Base-by-base conservation (phyloP, 23 tunicate species). In the Halocynthia roretzi region DNA sequence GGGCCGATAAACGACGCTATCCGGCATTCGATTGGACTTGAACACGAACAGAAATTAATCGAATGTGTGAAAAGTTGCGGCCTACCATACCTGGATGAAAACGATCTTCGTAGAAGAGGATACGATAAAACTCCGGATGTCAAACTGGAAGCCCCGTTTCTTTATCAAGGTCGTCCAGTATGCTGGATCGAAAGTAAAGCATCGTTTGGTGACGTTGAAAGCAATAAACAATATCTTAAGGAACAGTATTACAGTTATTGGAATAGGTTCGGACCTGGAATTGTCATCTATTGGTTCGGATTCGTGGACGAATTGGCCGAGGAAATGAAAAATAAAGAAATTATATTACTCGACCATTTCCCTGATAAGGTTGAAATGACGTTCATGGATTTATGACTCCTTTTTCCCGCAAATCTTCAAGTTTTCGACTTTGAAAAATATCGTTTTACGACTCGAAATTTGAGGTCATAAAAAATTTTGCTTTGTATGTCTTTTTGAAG, bases 181-280 rank as follows among this genome's bases (percentile, higher is more conserved):
- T 84, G 87, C 54, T 94, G 99, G 99, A 94, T 94, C 44, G 99
- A 94, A 72, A 88, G 95, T 60, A 94, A 94, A 82, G 99, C 99
- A 23, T 82, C 86, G 5, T 94, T 94, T 72, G 99, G 99, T 56
- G 81, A 75, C 5, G 84, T 88, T 6, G 84, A 84, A 57, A 68
- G 87, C 12, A 95, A 94, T 66, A 79, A 72, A 66, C 56, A 76
- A 56, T 94, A 94, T 78, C 70, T 88, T 68, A 58, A 77, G 14
- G 85, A 81, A 53, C 99, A 94, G 71, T 85, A 88, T 67, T 66
- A 80, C 23, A 84, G 95, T 53, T 94, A 94, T 77, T 85, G 86
- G 85, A 94, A 94, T 74, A 67, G 98, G 62, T 94, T 94, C 72
- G 99, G 99, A 12, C 91, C 99, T 53, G 99, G 99, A 5, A 57